Evolutionary conservation across 2,888 invertebrate species (phyloP).

Genomic region (Calameuta idolon): DNA sequence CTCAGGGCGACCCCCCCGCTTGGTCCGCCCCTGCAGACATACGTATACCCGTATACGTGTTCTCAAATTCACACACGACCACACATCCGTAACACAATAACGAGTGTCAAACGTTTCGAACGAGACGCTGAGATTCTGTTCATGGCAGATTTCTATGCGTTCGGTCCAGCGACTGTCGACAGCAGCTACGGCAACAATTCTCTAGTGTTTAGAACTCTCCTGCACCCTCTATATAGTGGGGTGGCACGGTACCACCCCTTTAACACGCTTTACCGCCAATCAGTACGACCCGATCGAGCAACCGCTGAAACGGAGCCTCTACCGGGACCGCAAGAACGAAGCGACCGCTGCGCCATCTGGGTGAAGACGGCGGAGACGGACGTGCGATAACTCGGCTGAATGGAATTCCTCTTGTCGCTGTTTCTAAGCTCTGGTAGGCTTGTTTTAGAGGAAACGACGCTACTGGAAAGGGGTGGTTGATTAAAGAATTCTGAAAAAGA

Average conservation of each 20-base stretch:
- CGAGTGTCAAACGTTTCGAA: neutral
- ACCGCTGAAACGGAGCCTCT: neutral
- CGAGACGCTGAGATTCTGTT: neutral
- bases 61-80: neutral
- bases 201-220: neutral
- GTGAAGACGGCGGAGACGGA: neutral
- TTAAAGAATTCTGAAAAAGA: neutral
- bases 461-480: neutral
- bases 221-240: neutral
- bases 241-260: neutral
- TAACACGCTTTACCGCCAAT: neutral
- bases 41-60: conserved; percentile 18
- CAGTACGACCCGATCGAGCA: neutral
- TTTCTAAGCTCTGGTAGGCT: neutral
- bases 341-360: neutral
- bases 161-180: neutral
- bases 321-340: neutral
- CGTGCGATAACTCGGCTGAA: neutral
- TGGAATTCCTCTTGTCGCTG: neutral
- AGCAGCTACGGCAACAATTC: neutral
- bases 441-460: neutral
- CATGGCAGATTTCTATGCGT: neutral
- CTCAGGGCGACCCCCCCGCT: conserved; percentile 13
- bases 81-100: conserved; percentile 14
- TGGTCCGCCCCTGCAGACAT: conserved; percentile 21